Percentiles rank a stretch among this genome's conserved stretches.
Conservation (phyloP, 2,888 invertebrate genomes). For the Trilocha varians region DNA sequence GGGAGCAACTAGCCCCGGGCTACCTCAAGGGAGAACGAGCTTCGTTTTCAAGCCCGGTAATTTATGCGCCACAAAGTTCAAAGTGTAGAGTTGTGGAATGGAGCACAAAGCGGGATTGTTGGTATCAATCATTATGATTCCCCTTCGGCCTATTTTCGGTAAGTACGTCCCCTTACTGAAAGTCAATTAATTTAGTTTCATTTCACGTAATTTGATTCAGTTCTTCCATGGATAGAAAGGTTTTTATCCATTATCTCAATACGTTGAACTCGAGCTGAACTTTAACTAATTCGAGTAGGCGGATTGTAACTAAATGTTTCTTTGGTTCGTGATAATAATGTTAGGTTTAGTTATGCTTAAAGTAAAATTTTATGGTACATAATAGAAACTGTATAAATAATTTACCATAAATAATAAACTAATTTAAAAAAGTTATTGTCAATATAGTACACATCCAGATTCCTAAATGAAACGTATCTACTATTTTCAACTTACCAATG, state of each 20-base stretch:
- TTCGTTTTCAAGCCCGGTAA: constrained; percentile 6
- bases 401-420: too few relatives aligned
- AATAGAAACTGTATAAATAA: too few relatives aligned
- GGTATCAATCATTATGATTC: constrained; percentile 10
- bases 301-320: background rate
- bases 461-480: too few relatives aligned
- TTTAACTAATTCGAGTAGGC: background rate
- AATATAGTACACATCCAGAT: too few relatives aligned
- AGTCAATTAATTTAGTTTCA: constrained; percentile 8
- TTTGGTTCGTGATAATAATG: too few relatives aligned
- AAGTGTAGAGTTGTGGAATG: constrained; percentile 7
- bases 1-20: constrained; percentile 6
- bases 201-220: constrained; percentile 4
- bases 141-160: constrained; percentile 5
- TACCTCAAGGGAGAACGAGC: constrained; percentile 5
- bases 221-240: background rate
- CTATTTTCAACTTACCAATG: too few relatives aligned
- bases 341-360: too few relatives aligned
- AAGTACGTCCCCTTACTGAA: constrained; percentile 5
- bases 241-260: background rate
- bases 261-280: background rate
- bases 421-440: too few relatives aligned
- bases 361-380: too few relatives aligned
- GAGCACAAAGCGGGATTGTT: constrained; percentile 7
- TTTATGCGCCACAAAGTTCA: constrained; percentile 9